Conservation (phyloP, 2,888 invertebrate genomes). For the Dinocampus coccinellae region DNA sequence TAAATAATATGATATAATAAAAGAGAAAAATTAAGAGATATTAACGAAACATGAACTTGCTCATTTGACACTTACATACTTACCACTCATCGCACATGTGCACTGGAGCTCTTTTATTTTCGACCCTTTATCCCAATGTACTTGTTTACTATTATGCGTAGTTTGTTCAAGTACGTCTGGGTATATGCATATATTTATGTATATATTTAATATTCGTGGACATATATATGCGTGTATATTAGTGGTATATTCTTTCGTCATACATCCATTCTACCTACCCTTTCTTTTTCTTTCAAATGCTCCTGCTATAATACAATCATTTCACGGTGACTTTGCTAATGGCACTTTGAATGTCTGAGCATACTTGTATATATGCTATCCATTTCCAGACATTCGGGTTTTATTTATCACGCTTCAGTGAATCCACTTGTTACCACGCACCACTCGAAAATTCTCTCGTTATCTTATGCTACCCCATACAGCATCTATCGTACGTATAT, state of each 20-base stretch:
- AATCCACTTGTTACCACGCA: conserved; percentile 42
- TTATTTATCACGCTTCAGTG: conserved; percentile 47
- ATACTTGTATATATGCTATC: conserved; percentile 18
- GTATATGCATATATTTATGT: background rate
- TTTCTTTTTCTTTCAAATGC: background rate
- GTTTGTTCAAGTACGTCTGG: background rate
- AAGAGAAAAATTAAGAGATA: background rate
- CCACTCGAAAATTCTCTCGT: conserved; percentile 28
- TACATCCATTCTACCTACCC: conserved; percentile 19
- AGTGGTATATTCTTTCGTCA: background rate
- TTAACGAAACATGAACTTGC: background rate
- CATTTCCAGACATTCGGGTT: conserved; percentile 29
- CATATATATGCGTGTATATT: background rate
- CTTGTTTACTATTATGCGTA: background rate
- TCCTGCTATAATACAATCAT: conserved; percentile 50
- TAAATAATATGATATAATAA: background rate
- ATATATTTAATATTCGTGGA: background rate
- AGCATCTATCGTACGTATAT: background rate
- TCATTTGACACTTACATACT: background rate
- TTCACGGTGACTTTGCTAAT: conserved; percentile 51
- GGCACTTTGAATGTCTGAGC: conserved; percentile 33
- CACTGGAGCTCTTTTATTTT: background rate
- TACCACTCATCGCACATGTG: background rate
- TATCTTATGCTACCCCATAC: background rate
- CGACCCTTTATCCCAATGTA: background rate